A percentile compares a stretch with the other conserved stretches of the same genome.
These are phyloP conservation scores for Diloba caeruleocephala DNA, from an alignment of 2,888 invertebrate species.

Conservation along the genomic window DNA sequence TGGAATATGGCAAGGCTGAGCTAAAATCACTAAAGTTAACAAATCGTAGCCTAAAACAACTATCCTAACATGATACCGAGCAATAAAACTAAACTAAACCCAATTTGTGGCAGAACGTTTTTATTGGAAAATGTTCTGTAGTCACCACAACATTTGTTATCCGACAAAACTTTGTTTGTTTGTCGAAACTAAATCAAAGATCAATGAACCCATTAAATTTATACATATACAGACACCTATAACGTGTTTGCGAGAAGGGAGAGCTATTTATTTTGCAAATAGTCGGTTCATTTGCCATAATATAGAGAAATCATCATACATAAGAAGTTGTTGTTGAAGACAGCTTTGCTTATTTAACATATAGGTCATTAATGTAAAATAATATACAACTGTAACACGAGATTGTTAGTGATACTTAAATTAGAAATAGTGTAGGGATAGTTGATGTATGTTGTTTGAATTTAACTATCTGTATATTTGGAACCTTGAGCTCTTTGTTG, in stretches of 20 bases:
- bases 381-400: no score
- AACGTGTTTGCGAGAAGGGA: neutral
- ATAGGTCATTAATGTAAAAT: no score
- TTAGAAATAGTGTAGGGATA: neutral
- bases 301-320: neutral
- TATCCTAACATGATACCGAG: neutral
- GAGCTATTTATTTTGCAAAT: constrained; percentile 7
- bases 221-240: constrained; percentile 2
- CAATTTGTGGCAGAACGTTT: constrained; percentile 4
- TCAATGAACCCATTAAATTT: constrained; percentile 25
- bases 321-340: neutral
- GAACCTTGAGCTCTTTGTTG: neutral
- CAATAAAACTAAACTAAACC: constrained; percentile 14
- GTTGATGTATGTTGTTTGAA: constrained; percentile 6
- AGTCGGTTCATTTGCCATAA: neutral
- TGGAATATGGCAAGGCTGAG: neutral
- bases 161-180: constrained; percentile 34
- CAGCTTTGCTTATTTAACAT: no score
- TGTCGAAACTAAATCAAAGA: constrained; percentile 17
- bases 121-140: constrained; percentile 15
- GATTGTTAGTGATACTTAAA: neutral
- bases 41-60: neutral
- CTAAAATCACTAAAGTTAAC: constrained; percentile 1
- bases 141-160: constrained; percentile 24
- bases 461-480: constrained; percentile 14